These are phyloP conservation scores for Heliornis fulica DNA, from an alignment of 2,113 vertebrate species.

Conservation along the genomic window DNA sequence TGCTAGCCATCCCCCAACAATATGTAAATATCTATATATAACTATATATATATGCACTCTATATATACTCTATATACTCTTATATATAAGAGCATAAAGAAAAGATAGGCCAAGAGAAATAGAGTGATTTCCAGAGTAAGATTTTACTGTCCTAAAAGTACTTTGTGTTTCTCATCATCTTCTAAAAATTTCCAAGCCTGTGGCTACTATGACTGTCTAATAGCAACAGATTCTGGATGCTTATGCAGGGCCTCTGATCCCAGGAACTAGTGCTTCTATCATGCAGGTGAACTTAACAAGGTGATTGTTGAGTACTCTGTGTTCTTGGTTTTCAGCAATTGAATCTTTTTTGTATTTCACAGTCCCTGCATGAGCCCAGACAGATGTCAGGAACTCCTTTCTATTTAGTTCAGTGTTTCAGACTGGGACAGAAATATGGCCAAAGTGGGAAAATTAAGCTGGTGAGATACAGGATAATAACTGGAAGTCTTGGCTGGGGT, in stretches of 20 bases:
- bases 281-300: neutral
- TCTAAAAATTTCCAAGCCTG: neutral
- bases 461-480: neutral
- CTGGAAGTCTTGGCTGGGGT: neutral
- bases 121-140: neutral
- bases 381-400: neutral
- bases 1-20: too few species aligned
- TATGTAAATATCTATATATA: too few species aligned
- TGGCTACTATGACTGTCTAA: neutral
- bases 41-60: too few species aligned
- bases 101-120: neutral
- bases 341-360: neutral
- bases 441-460: neutral
- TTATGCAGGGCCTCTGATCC: neutral
- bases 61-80: too few species aligned
- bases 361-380: neutral
- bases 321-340: neutral
- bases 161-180: neutral
- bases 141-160: neutral
- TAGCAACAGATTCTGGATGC: neutral
- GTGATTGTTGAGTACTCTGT: neutral
- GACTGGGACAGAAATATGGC: neutral
- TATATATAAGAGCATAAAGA: neutral
- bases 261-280: neutral
- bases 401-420: neutral